These are phyloP conservation scores for Zaprionus obscuricornis DNA, from an alignment of 2,888 invertebrate species.

Conservation along the genomic window DNA sequence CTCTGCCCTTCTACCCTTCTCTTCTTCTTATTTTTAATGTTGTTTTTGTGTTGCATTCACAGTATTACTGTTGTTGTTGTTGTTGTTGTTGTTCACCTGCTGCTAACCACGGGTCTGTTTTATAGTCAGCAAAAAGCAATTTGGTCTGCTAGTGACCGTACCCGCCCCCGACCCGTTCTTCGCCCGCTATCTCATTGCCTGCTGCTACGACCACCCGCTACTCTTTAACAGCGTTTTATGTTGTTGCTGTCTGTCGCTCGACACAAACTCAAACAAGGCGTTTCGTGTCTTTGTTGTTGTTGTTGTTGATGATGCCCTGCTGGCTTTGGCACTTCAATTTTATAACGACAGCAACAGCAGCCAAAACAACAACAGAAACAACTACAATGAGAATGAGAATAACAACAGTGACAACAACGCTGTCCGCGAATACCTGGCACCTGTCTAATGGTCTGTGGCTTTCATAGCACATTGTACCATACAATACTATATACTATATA, in stretches of 20 bases:
- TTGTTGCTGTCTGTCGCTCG: conserved; percentile 40
- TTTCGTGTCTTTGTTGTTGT: conserved; percentile 34
- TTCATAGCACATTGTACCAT: background rate
- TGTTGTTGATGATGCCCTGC: conserved; percentile 67
- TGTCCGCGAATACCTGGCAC: conserved; percentile 51
- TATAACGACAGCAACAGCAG: conserved; percentile 50
- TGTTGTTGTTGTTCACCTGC: conserved; percentile 37
- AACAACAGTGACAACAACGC: conserved; percentile 14
- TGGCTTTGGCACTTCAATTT: conserved; percentile 74
- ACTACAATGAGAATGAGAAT: conserved; percentile 8
- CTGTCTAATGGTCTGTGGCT: conserved; percentile 64
- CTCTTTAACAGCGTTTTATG: conserved; percentile 34
- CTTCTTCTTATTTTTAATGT: conserved; percentile 4
- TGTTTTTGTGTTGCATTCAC: conserved; percentile 18
- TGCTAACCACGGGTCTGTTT: conserved; percentile 41
- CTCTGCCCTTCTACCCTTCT: too few species aligned
- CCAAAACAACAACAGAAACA: conserved; percentile 21
- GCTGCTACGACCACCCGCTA: conserved; percentile 1
- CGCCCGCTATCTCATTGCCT: background rate
- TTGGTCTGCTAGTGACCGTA: conserved; percentile 46
- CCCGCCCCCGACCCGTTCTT: background rate
- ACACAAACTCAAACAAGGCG: conserved; percentile 49
- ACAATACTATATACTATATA: too few species aligned
- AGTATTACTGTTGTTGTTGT: background rate
- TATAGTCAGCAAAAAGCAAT: conserved; percentile 69